Base-by-base conservation (phyloP, 1,140 invertebrate genomes). In the Harpegnathos saltator region DNA sequence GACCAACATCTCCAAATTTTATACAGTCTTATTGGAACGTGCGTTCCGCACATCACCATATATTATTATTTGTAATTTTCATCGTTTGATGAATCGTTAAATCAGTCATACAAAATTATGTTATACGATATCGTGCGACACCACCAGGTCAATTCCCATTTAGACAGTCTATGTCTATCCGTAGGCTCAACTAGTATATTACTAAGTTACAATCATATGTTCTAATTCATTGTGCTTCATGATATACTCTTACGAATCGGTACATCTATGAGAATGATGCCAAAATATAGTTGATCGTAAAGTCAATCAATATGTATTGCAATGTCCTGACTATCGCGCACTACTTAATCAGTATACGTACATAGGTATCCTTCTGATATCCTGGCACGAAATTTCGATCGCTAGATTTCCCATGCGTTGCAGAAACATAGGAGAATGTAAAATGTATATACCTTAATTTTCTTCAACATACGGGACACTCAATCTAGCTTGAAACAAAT, bases 1-100 rank as follows among this genome's bases (percentile, higher is more conserved):
- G 26, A 80, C 33, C 75, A 80, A 69, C 33, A 44, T 80, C 24
- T 80, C n/a, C 52, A 9, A 80, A 85, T 78, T 83, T 88, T 68
- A 83, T 17, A 82, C 86, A 89, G 87, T 89, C 86, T 89, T 89
- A 88, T 88, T 71, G 72, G 61, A 73, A 85, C 68, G 72, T 11
- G n/a, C n/a, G 38, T 82, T 69, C 24, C 44, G 48, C 22, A 78
- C 75, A 77, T 82, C 29, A 63, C 14, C n/a, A 17, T 66, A 74
- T 73, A 62, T 85, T 63, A 75, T 75, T 77, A 78, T 58, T 38
- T 62, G 54, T 69, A 83, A 38, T 62, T 52, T 44, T 75, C 58
- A 62, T 75, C 69, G 9, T 88, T 84, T 38, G 71, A 78, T 73
- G 83, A 74, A 66, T 61, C 24, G 52, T 77, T 48, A 78, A 73